Conservation (phyloP, 2,888 invertebrate species). For the Phengaris alcon region DNA sequence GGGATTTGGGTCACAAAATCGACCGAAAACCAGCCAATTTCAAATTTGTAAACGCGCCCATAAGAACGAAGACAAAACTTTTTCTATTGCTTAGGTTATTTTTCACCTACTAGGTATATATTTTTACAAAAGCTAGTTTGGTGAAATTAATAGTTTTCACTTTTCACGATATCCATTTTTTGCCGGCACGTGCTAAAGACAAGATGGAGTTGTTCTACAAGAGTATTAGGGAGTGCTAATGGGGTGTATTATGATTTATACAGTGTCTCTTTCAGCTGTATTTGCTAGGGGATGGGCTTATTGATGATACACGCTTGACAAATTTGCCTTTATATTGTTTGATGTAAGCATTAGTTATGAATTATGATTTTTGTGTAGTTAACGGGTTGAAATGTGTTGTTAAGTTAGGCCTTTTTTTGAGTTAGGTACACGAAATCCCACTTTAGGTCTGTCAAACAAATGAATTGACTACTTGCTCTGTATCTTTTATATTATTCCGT, state of each 20-base stretch:
- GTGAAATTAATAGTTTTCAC: constrained; percentile 58
- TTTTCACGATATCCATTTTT: constrained; percentile 44
- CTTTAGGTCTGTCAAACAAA: too few species aligned
- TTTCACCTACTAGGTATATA: too few species aligned
- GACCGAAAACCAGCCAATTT: too few species aligned
- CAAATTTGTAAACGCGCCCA: too few species aligned
- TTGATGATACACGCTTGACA: constrained; percentile 61
- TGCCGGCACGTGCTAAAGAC: constrained; percentile 59
- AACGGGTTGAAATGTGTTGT: too few species aligned
- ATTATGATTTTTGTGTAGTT: not conserved
- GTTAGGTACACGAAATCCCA: too few species aligned
- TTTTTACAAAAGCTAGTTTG: constrained; percentile 34
- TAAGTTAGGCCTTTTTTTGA: too few species aligned
- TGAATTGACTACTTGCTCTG: too few species aligned
- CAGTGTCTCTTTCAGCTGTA: constrained; percentile 69
- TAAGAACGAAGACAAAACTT: too few species aligned
- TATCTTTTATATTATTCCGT: too few species aligned
- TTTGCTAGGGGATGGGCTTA: constrained; percentile 66
- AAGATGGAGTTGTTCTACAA: constrained; percentile 78
- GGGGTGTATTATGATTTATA: constrained; percentile 74
- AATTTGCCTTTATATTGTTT: constrained; percentile 39
- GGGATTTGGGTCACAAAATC: too few species aligned
- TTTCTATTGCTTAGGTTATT: too few species aligned
- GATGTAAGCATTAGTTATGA: constrained; percentile 13
- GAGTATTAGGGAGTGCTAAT: constrained; percentile 68